Base-by-base conservation (phyloP, 2,888 invertebrate genomes). In the Alentia gelatinosa region DNA sequence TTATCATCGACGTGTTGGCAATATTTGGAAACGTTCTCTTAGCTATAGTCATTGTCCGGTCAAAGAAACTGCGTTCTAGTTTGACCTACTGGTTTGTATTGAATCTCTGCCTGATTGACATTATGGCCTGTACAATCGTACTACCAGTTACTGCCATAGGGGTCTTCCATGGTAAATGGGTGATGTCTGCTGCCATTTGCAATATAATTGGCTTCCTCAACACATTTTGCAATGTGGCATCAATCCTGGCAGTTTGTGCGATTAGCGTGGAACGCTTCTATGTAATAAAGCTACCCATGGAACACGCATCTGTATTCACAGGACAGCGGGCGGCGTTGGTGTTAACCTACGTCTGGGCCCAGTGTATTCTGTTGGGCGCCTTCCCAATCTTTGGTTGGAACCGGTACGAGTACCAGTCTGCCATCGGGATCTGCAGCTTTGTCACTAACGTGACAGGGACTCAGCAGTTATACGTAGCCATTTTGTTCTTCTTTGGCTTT, bases 201-300 rank as follows among this genome's bases (percentile, higher is more conserved):
- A 5, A 26, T n/a, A 47, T 33, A 26, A 42, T 19, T 26, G 86
- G 86, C 30, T 47, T 86, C 30, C 86, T 86, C 15, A 33, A 26
- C 42, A 47, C 86, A 0, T 86, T 86, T 47, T 86, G 40, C 47
- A 86, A 15, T 19, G 15, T 86, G 1, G 4, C 50, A 1, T 42
- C 42, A 12, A 86, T 50, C 42, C 42, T 86, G 42, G 50, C 47
- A n/a, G 50, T 86, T 47, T 42, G 86, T 47, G 50, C 86, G 0
- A 86, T 86, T 30, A 86, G 86, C 47, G 42, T 86, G 19, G 86
- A 86, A 30, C 30, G 86, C 7, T 50, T 86, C 26, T 86, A 86
- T 47, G 42, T 50, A 4, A 86, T 86, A 42, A 86, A 86, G 30
- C 50, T 50, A 1, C 86, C 86, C 15, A 86, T 86, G 86, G 47